These are phyloP conservation scores for Neotoxoptera formosana DNA, from an alignment of 1,140 invertebrate genomes.

Conservation along the genomic window DNA sequence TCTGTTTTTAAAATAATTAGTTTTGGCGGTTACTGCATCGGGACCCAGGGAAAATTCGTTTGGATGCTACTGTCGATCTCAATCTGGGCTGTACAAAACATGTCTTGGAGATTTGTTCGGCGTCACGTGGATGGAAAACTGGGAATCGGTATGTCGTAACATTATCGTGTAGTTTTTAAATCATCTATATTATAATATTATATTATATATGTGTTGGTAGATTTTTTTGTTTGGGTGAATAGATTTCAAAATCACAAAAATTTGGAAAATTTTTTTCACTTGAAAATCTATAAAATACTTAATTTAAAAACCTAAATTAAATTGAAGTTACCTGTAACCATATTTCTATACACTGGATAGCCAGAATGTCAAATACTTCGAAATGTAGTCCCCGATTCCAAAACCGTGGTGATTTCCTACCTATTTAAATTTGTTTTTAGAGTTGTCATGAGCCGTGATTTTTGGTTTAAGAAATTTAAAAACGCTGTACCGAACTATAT, in stretches of 20 bases:
- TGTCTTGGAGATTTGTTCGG: slow-evolving; percentile 70
- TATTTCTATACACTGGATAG: background rate
- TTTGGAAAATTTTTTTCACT: background rate
- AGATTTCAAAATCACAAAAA: background rate
- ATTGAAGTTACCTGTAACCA: background rate
- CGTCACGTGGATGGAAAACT: slow-evolving; percentile 76
- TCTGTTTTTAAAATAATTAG: slow-evolving; percentile 62
- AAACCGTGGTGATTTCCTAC: too few relatives aligned
- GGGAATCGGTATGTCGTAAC: slow-evolving; percentile 66
- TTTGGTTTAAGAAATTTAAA: too few relatives aligned
- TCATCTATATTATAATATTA: background rate
- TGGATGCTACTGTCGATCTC: slow-evolving; percentile 70
- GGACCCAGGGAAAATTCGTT: slow-evolving; percentile 70
- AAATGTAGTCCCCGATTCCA: background rate
- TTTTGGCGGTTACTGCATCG: slow-evolving; percentile 74
- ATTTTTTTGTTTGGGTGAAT: background rate
- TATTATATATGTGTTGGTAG: background rate
- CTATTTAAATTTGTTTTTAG: too few relatives aligned
- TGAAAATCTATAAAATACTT: too few relatives aligned
- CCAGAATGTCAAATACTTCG: background rate
- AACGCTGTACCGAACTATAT: too few relatives aligned
- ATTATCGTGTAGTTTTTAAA: background rate
- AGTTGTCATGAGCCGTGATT: too few relatives aligned
- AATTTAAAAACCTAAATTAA: too few relatives aligned
- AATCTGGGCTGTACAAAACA: slow-evolving; percentile 65